phyloP scores from a whole-genome alignment of 2,888 invertebrate genomes.

The Heteropelma amictum region DNA sequence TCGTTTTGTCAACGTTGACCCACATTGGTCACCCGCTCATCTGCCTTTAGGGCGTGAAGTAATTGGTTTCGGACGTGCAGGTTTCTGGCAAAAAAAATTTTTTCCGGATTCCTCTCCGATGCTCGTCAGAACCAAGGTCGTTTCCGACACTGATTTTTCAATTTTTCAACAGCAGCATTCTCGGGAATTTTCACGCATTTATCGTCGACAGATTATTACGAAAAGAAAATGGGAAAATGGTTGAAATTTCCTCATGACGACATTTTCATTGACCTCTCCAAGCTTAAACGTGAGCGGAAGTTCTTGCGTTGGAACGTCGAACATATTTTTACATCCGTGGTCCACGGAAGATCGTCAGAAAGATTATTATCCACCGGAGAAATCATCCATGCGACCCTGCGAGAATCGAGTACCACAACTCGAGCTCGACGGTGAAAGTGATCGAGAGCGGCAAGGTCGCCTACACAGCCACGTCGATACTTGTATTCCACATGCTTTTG shows the following conservation, averaged over 20 bases:
- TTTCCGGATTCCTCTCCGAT: not conserved
- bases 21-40: constrained; percentile 34
- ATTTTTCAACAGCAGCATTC: too few relatives aligned
- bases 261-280: too few relatives aligned
- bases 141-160: not conserved
- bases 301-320: too few relatives aligned
- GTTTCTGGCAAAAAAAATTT: constrained; percentile 3
- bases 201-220: not conserved
- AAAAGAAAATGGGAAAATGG: too few relatives aligned
- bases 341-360: constrained; percentile 20
- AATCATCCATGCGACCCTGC: constrained; percentile 47
- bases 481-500: constrained; percentile 24
- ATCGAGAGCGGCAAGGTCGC: constrained; percentile 72
- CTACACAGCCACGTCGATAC: constrained; percentile 55
- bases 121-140: constrained; percentile 49
- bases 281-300: too few relatives aligned
- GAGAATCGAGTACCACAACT: constrained; percentile 24
- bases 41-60: constrained; percentile 15
- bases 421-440: constrained; percentile 71
- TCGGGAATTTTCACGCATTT: not conserved
- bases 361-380: constrained; percentile 45
- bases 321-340: too few relatives aligned
- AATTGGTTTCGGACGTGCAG: constrained; percentile 41
- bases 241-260: too few relatives aligned
- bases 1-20: constrained; percentile 47